phyloP scores from a whole-genome alignment of 2,888 invertebrate genomes.

The Empis livida region DNA sequence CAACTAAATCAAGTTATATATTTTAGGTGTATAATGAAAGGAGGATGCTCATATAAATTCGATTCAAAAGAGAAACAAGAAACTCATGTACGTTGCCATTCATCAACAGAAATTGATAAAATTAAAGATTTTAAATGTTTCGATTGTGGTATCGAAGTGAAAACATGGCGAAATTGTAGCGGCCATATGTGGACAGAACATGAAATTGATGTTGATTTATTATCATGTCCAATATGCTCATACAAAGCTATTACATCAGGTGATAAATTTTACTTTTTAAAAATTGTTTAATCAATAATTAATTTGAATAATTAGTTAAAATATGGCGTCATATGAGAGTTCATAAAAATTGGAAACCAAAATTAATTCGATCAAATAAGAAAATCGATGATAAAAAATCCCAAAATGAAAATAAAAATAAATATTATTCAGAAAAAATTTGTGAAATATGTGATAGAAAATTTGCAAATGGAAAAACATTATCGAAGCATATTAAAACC shows the following conservation, averaged over 20 bases:
- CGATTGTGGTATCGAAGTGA: conserved; percentile 39
- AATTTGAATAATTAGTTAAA: conserved; percentile 29
- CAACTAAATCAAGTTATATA: conserved; percentile 2
- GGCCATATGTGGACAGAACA: conserved; percentile 58
- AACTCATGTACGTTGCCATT: conserved; percentile 42
- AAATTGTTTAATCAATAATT: not conserved
- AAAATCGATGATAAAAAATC: conserved; percentile 15
- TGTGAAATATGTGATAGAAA: conserved; percentile 55
- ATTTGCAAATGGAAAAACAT: conserved; percentile 53
- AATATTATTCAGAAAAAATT: conserved; percentile 46
- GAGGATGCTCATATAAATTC: conserved; percentile 44
- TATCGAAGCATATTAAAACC: conserved; percentile 54
- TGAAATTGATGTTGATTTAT: conserved; percentile 44
- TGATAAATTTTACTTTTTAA: conserved; percentile 14
- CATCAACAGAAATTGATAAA: conserved; percentile 12
- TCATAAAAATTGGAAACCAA: conserved; percentile 37
- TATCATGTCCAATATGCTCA: conserved; percentile 44
- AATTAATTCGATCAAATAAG: conserved; percentile 23
- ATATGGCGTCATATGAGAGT: conserved; percentile 51
- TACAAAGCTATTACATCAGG: conserved; percentile 42
- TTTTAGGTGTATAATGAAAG: conserved; percentile 40
- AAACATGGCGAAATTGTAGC: conserved; percentile 51
- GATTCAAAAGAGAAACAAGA: conserved; percentile 33
- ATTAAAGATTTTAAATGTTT: conserved; percentile 39
- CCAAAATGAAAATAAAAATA: conserved; percentile 10